Percentiles rank a stretch among this genome's conserved stretches.
Conservation (phyloP, 2,888 invertebrate species). For the Rhodophaea formosa region DNA sequence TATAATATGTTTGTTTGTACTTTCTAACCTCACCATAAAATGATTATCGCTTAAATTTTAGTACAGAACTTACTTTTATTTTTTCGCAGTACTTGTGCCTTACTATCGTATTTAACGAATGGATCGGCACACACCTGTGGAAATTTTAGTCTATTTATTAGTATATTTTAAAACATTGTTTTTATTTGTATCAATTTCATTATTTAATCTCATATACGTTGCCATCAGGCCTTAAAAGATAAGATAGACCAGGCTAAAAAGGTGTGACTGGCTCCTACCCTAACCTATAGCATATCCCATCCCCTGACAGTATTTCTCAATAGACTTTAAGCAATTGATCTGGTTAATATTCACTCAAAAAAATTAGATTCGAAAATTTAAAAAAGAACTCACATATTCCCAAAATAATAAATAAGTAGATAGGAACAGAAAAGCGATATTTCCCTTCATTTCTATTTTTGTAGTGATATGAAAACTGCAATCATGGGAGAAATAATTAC, state of each 20-base stretch:
- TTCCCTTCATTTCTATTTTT: conserved; percentile 29
- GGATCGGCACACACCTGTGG: background rate
- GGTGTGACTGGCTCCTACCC: no score
- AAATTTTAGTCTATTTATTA: background rate
- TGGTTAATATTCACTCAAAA: no score
- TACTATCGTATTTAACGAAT: background rate
- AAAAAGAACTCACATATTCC: conserved; percentile 21
- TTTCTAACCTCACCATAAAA: no score
- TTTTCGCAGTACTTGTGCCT: background rate
- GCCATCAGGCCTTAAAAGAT: no score
- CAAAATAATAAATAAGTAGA: conserved; percentile 25
- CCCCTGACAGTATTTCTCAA: no score
- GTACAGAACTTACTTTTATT: conserved; percentile 2
- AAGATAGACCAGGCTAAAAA: no score
- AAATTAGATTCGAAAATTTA: background rate
- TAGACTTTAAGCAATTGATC: no score
- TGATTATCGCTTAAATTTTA: no score
- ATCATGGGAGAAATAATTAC: conserved; percentile 41
- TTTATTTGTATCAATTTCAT: background rate
- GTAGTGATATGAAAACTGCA: conserved; percentile 25
- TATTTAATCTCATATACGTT: no score
- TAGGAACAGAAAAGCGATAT: conserved; percentile 25
- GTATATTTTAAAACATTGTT: background rate
- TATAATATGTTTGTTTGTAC: no score
- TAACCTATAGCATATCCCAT: no score